Evolutionary conservation across 2,888 invertebrate species (phyloP), one percentile per base, ranked within the genome.

Genomic region (Oegoconia quadripuncta): DNA sequence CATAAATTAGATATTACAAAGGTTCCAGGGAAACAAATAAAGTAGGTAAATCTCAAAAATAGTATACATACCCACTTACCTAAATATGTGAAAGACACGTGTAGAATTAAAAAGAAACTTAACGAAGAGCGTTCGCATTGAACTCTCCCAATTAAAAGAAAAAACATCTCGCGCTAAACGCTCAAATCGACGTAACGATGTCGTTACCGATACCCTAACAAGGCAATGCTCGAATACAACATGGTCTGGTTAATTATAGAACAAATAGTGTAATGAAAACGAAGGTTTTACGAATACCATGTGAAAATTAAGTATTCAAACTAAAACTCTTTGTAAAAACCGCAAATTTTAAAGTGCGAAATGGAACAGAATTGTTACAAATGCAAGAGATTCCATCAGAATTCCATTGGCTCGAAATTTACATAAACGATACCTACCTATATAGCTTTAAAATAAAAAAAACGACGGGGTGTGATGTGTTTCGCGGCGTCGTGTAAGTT

Each of bases 131-230:
- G 29, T 36, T 36, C 36, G 28, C 29, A 36, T 28, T 36, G 36
- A 51, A 55, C 40, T 42, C 28, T 46, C 45, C 74, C 75, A 78
- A 82, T 81, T 82, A 78, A 69, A 76, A 69, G 52, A 64, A 74
- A 75, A 67, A 74, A 54, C 58, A 60, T 57, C 44, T 46, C 36
- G 55, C 61, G 76, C 74, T 82, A 83, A 82, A 69, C 55, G 68
- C 56, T 64, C 73, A 71, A 81, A 81, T 70, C 57, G 55, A 59
- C 50, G 68, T 80, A 83, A 82, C 76, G 74, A 83, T 64, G 75
- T 79, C 75, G 73, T 86, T 84, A 81, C 64, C 70, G 58, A 65
- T 58, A 50, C 66, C 62, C 74, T 81, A 82, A 81, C 77, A 74
- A 76, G 75, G 65, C 52, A 51, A 64, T 65, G 62, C 61, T 46